phyloP scores from a whole-genome alignment of 2,113 vertebrate genomes.

The Paracanthobrama guichenoti region DNA sequence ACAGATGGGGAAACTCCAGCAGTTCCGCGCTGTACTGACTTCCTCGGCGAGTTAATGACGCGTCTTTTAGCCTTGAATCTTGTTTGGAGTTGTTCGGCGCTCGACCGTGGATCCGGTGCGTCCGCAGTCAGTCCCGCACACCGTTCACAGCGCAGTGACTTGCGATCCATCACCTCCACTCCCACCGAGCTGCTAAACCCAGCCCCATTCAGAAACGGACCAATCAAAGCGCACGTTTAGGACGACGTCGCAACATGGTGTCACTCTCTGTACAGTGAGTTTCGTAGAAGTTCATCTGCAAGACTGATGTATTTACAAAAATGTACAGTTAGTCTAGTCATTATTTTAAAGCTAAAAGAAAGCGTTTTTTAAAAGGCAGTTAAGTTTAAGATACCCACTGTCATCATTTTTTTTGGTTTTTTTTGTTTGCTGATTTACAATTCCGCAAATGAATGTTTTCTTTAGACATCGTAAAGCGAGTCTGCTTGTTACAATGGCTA shows the following conservation, averaged over 20 bases:
- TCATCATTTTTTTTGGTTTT: not conserved
- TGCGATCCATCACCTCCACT: conserved; percentile 28
- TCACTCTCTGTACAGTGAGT: not conserved
- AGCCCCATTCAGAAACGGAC: not conserved
- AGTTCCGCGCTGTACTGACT: not conserved
- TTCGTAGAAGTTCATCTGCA: conserved; percentile 4
- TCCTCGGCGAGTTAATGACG: conserved; percentile 12
- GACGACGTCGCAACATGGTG: conserved; percentile 37
- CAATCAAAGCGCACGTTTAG: not conserved
- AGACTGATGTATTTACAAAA: not conserved
- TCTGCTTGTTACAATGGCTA: not conserved
- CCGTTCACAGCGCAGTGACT: conserved; percentile 29
- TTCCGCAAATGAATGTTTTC: not conserved
- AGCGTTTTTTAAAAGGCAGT: not conserved
- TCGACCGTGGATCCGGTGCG: conserved; percentile 19
- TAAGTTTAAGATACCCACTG: not conserved
- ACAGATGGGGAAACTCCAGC: conserved; percentile 32
- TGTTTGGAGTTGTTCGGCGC: conserved; percentile 32
- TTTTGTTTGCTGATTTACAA: not conserved
- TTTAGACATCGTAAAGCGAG: not conserved
- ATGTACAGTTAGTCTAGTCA: not conserved
- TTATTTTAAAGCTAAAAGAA: not conserved
- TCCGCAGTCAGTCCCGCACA: conserved; percentile 24
- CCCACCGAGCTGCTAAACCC: conserved; percentile 26
- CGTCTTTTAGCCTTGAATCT: conserved; percentile 4